phyloP scores from a whole-genome alignment of 2,797 vertebrate species.

The Hoplostethus atlanticus region DNA sequence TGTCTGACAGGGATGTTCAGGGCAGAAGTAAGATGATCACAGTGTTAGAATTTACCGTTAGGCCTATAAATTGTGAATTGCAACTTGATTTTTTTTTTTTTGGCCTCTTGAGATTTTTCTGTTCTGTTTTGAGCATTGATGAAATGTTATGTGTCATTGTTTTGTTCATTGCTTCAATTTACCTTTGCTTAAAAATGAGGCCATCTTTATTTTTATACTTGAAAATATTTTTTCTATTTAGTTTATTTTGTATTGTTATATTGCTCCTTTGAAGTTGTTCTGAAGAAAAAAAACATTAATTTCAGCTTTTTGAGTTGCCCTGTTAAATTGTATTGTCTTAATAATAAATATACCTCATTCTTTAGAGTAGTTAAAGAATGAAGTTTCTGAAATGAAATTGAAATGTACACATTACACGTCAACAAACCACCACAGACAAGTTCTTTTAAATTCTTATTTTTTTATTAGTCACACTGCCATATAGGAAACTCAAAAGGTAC shows the following conservation, averaged over 20 bases:
- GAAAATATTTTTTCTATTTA: neutral
- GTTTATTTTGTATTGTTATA: neutral
- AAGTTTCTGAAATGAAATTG: neutral
- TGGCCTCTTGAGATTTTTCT: conserved; percentile 25
- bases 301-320: neutral
- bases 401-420: neutral
- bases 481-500: conserved; percentile 60
- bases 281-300: neutral
- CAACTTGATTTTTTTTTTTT: neutral
- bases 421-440: conserved; percentile 20
- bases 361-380: too few species aligned
- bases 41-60: neutral
- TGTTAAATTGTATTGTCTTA: neutral
- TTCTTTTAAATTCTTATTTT: conserved; percentile 17
- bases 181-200: neutral
- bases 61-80: neutral
- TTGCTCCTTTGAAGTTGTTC: neutral
- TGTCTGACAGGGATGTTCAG: neutral
- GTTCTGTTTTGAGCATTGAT: neutral
- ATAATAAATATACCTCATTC: neutral
- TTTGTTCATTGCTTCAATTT: neutral
- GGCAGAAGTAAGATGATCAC: too few species aligned
- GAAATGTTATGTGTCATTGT: too few species aligned
- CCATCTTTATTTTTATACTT: conserved; percentile 5
- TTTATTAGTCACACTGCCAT: conserved; percentile 54